These are phyloP conservation scores for Pitta sordida DNA, from an alignment of 2,113 vertebrate genomes.

Conservation along the genomic window DNA sequence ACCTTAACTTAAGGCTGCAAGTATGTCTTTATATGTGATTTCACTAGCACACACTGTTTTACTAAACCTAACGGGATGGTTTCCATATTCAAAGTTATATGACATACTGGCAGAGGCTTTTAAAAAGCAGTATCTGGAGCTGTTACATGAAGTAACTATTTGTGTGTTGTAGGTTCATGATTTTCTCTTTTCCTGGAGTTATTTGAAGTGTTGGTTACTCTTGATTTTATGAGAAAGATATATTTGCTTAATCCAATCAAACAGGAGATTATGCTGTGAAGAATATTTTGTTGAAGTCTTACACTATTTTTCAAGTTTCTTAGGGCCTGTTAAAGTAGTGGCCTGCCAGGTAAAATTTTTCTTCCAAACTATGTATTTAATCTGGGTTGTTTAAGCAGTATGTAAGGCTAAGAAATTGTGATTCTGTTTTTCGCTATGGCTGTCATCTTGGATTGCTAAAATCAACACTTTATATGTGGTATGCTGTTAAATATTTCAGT, in stretches of 20 bases:
- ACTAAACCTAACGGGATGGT: neutral
- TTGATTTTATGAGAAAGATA: neutral
- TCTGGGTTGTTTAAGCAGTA: neutral
- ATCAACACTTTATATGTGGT: neutral
- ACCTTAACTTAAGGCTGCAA: neutral
- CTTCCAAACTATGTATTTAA: neutral
- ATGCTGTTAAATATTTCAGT: neutral
- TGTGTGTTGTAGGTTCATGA: neutral
- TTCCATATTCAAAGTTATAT: neutral
- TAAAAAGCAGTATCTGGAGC: neutral
- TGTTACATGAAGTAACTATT: neutral
- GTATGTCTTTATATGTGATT: neutral
- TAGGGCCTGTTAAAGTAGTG: neutral
- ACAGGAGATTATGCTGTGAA: neutral
- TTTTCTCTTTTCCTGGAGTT: neutral
- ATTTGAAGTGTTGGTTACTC: neutral
- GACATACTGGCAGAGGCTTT: neutral
- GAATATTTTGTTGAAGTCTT: neutral
- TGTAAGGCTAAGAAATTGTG: neutral
- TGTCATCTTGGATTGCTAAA: neutral
- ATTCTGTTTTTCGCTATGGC: neutral
- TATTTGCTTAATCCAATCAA: neutral
- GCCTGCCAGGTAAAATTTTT: neutral
- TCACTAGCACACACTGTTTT: neutral
- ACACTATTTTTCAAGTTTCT: neutral